Evolutionary conservation across 2,797 vertebrate genomes (phyloP).

Genomic region (Rhynchotus rufescens): DNA sequence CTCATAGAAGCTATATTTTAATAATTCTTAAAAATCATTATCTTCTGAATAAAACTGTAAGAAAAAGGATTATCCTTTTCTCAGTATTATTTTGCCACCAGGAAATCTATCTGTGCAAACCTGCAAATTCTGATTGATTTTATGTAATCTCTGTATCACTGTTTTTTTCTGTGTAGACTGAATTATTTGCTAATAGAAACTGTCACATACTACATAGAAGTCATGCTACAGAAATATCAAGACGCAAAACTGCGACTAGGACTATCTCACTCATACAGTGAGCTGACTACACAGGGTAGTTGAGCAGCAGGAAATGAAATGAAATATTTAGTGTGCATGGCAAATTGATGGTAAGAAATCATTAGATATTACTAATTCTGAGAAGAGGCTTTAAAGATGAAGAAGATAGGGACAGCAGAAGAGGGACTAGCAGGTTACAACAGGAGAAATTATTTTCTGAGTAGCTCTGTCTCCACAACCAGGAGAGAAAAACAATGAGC

Average conservation of each 20-base stretch:
- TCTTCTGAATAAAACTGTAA: slow-evolving; percentile 13
- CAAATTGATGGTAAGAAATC: not conserved
- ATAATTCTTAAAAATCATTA: slow-evolving; percentile 38
- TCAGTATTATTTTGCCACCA: not conserved
- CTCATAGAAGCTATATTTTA: slow-evolving; percentile 8
- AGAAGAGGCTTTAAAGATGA: not conserved
- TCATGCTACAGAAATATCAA: fast-evolving
- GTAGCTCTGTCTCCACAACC: not conserved
- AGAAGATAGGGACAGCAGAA: not conserved
- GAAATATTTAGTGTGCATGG: slow-evolving; percentile 8
- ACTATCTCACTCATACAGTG: not conserved
- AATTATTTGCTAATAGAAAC: not conserved
- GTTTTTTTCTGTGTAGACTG: not conserved
- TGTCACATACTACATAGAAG: not conserved
- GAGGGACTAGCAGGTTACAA: not conserved
- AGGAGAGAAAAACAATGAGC: not conserved
- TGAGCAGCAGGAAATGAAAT: not conserved
- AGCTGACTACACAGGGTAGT: not conserved
- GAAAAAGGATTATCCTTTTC: slow-evolving; percentile 18
- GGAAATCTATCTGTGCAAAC: not conserved
- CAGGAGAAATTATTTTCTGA: not conserved
- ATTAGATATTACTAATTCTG: not conserved
- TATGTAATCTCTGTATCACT: not conserved
- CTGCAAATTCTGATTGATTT: not conserved
- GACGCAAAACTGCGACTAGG: not conserved